phyloP scores from a whole-genome alignment of 2,888 invertebrate species.

The Alviniconcha strummeri region DNA sequence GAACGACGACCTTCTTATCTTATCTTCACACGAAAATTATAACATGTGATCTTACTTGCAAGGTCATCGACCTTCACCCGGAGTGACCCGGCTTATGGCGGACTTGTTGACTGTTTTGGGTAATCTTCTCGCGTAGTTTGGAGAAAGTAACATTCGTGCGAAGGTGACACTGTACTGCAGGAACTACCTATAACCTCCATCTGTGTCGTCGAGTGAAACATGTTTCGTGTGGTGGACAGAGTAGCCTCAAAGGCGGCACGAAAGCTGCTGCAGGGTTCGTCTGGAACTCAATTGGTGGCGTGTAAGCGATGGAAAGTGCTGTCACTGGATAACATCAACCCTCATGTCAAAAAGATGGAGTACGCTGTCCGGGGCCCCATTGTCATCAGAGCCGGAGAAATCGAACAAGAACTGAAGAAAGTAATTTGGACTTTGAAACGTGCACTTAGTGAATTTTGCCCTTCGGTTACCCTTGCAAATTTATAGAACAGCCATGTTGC shows the following conservation, averaged over 20 bases:
- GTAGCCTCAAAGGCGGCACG: conserved; percentile 16
- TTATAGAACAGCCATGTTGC: too few species aligned
- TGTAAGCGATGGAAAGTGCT: conserved; percentile 57
- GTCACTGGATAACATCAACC: conserved; percentile 87
- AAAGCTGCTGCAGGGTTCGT: conserved; percentile 3
- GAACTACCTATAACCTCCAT: neutral
- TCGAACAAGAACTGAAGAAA: conserved; percentile 86
- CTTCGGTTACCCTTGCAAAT: too few species aligned
- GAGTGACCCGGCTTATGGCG: conserved; percentile 15
- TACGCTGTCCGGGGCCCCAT: conserved; percentile 98
- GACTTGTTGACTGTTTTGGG: neutral
- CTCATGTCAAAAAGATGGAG: conserved; percentile 91
- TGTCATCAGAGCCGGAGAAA: conserved; percentile 92
- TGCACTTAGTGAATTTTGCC: too few species aligned
- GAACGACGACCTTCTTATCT: neutral
- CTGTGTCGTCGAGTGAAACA: neutral
- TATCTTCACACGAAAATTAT: neutral
- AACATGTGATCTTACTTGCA: neutral
- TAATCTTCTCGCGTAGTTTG: neutral
- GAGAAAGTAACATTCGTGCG: neutral
- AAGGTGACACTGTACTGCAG: conserved; percentile 10
- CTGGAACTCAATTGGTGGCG: neutral
- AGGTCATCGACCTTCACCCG: conserved; percentile 20
- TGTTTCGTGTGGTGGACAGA: conserved; percentile 24
- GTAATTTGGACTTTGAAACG: conserved; percentile 47